A percentile compares a stretch with the other conserved stretches of the same genome.
These are phyloP conservation scores for Chrysomallon squamiferum DNA, from an alignment of 1,140 invertebrate species.

Conservation along the genomic window DNA sequence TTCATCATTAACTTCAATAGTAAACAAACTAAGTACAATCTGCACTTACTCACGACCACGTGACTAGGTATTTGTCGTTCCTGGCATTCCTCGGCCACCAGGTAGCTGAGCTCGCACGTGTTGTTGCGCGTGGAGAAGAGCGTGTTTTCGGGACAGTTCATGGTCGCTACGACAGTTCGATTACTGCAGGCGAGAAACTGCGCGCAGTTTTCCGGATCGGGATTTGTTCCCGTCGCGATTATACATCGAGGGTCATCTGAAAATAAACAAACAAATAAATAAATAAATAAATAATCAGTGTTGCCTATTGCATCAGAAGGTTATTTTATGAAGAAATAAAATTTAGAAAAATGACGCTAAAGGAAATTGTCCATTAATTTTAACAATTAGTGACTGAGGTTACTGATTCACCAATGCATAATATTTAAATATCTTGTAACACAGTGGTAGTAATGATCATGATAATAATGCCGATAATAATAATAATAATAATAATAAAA, in stretches of 20 bases:
- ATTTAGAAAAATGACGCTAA: too few species aligned
- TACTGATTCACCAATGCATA: too few species aligned
- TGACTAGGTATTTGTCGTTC: slow-evolving; percentile 28
- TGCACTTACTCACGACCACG: slow-evolving; percentile 36
- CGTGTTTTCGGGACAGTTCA: slow-evolving; percentile 40
- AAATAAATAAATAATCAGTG: background rate
- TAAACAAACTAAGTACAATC: too few species aligned
- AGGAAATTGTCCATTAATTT: too few species aligned
- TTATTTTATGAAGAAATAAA: too few species aligned
- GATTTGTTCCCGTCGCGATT: slow-evolving; percentile 33
- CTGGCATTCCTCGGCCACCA: slow-evolving; percentile 33
- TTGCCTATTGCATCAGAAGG: too few species aligned
- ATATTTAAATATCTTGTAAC: too few species aligned
- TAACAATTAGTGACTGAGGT: too few species aligned
- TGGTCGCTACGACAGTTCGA: slow-evolving; percentile 39
- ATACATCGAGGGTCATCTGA: slow-evolving; percentile 35
- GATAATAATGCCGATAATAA: too few species aligned
- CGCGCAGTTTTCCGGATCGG: slow-evolving; percentile 39
- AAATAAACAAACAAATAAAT: background rate
- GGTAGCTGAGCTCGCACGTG: slow-evolving; percentile 36
- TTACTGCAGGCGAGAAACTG: slow-evolving; percentile 40
- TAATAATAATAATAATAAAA: too few species aligned
- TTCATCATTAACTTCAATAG: too few species aligned
- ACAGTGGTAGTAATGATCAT: too few species aligned
- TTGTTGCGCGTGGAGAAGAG: slow-evolving; percentile 38